A percentile compares a stretch with the other conserved stretches of the same genome.
Conservation (phyloP, 2,797 vertebrate genomes). For the Protonibea diacanthus region DNA sequence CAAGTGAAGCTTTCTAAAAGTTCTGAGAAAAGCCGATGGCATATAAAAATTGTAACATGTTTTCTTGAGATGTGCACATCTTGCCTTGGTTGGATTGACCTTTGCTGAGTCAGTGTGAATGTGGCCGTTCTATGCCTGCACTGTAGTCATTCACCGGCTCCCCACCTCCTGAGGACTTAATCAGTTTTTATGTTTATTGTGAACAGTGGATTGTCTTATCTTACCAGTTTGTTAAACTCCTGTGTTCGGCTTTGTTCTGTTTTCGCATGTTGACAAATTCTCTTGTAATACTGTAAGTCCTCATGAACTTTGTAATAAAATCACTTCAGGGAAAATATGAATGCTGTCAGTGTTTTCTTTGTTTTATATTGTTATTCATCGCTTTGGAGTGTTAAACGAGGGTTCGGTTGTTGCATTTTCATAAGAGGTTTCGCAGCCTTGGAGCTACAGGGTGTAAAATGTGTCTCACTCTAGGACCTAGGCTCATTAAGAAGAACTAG, state of each 20-base stretch:
- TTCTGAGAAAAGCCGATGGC: constrained; percentile 93
- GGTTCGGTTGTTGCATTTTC: constrained; percentile 62
- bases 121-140: constrained; percentile 94
- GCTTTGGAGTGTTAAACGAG: constrained; percentile 67
- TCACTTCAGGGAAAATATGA: constrained; percentile 86
- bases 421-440: constrained; percentile 64
- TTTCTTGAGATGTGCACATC: constrained; percentile 94
- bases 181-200: constrained; percentile 88
- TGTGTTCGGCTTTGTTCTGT: constrained; percentile 89
- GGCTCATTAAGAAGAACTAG: constrained; percentile 70
- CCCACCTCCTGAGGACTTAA: constrained; percentile 87
- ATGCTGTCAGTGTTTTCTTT: constrained; percentile 62
- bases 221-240: constrained; percentile 92
- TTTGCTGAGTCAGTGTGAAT: constrained; percentile 96
- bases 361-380: constrained; percentile 61
- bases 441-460: constrained; percentile 66
- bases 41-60: constrained; percentile 94
- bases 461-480: constrained; percentile 57
- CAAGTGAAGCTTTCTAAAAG: constrained; percentile 99
- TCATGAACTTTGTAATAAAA: constrained; percentile 99
- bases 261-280: constrained; percentile 93
- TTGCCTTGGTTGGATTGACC: constrained; percentile 92
- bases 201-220: constrained; percentile 89
- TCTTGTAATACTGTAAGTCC: constrained; percentile 98
- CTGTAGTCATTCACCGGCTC: constrained; percentile 90